Base-by-base conservation (phyloP, 2,113 vertebrate genomes). In the Macquaria ambigua region DNA sequence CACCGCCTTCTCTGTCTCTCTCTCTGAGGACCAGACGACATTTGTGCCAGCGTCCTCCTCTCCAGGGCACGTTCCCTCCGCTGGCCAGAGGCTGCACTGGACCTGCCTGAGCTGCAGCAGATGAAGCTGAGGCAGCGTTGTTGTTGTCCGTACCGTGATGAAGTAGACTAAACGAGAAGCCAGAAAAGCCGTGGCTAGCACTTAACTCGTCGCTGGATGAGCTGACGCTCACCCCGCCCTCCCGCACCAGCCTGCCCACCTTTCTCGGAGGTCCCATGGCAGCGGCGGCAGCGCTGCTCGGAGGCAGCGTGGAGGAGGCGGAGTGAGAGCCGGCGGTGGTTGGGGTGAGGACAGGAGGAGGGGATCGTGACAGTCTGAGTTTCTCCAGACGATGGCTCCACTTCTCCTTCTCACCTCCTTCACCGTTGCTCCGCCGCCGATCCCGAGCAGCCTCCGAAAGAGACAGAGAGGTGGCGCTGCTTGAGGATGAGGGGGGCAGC, bases 371-470 rank as follows among this genome's bases (percentile, higher is more conserved):
- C 37, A 98, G 93, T 62, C 97, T 85, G 56, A 98, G 95, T 66
- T 96, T 97, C 87, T 98, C 97, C 74, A 98, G 94, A 14, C 97
- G 95, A 56, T 97, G 97, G 88, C 97, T 97, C 97, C 97, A 98
- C 89, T 97, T 96, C 82, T 98, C 97, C 81, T 96, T 96, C 8
- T 96, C 95, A 2, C 93, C 92, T 48, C 95, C 95, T 43, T 97
- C 95, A 0, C 97, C 96, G 4, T 96, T 95, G 91, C 94, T 96
- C 43, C 94, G 88, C 55, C 95, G 91, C 23, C 93, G 92, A n/a
- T 96, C 93, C n/a, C 92, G 87, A 0, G 93, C 95, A 0, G 93
- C 94, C 46, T 95, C 94, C 0, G 94, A 92, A 5, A 95, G 81
- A 0, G 95, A 95, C 64, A 95, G 90, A 1, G 96, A 96, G 78